phyloP scores from a whole-genome alignment of 2,113 vertebrate species.

The Prietella phreatophila region DNA sequence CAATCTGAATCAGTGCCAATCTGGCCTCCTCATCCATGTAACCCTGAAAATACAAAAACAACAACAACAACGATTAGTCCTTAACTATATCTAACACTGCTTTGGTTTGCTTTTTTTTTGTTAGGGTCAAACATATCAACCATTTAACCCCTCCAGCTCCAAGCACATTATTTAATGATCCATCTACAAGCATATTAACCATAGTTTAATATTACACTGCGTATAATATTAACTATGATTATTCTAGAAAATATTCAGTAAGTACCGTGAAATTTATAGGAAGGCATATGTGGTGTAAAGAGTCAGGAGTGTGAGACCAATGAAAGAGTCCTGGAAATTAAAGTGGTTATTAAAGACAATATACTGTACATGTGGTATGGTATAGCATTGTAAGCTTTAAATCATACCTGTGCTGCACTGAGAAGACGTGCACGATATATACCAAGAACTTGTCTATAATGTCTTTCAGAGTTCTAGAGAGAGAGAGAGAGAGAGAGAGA shows the following conservation, averaged over 20 bases:
- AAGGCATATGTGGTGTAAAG: neutral
- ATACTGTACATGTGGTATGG: neutral
- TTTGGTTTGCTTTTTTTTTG: too few species aligned
- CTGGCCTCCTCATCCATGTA: conserved; percentile 88
- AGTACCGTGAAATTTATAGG: neutral
- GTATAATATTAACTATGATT: neutral
- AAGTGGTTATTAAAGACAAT: neutral
- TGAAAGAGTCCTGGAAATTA: neutral
- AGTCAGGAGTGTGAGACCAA: neutral
- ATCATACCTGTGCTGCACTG: conserved; percentile 81
- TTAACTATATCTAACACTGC: neutral
- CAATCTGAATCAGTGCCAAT: conserved; percentile 82
- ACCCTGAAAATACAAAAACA: conserved; percentile 66
- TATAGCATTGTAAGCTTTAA: neutral
- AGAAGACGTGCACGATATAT: conserved; percentile 83
- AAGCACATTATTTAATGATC: neutral
- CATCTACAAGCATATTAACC: neutral
- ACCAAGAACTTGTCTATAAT: conserved; percentile 80
- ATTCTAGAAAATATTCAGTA: neutral
- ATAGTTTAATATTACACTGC: neutral
- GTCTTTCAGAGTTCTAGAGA: conserved; percentile 74
- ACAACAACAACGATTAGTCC: neutral
- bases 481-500: neutral
- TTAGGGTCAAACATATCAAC: neutral
- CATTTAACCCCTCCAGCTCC: neutral